Evolutionary conservation across 1,140 invertebrate species (phyloP).

Genomic region (Maconellicoccus hirsutus): DNA sequence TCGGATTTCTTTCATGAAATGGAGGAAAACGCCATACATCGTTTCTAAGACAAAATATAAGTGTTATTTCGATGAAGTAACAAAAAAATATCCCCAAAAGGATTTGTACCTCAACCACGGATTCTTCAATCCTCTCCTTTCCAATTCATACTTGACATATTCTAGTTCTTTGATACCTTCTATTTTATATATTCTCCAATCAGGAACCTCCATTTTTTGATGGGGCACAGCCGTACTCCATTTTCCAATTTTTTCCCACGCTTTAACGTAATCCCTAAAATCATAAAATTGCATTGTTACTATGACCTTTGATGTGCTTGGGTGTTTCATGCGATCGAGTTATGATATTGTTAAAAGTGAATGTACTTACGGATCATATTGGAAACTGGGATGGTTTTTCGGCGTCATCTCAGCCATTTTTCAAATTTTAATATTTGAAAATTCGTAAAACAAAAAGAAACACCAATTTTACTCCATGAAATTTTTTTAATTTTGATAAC

Average conservation of each 20-base stretch:
- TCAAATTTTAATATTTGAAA: too few species aligned
- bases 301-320: not conserved
- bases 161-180: conserved; percentile 52
- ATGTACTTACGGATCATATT: too few species aligned
- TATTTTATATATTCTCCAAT: conserved; percentile 56
- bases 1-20: not conserved
- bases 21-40: conserved; percentile 57
- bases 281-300: not conserved
- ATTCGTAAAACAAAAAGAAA: too few species aligned
- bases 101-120: conserved; percentile 73
- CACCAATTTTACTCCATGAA: too few species aligned
- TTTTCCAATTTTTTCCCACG: not conserved
- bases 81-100: conserved; percentile 20
- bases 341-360: too few species aligned
- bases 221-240: not conserved
- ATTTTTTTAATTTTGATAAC: too few species aligned
- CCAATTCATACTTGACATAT: conserved; percentile 47
- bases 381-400: too few species aligned
- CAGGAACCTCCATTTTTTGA: conserved; percentile 43
- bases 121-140: conserved; percentile 57
- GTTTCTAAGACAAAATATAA: conserved; percentile 44
- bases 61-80: conserved; percentile 13
- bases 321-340: too few species aligned
- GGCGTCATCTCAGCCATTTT: too few species aligned
- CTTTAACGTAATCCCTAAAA: not conserved